A percentile compares a stretch with the other conserved stretches of the same genome.
phyloP scores from a whole-genome alignment of 92 coral and sea anemone species.

The Porites rus region DNA sequence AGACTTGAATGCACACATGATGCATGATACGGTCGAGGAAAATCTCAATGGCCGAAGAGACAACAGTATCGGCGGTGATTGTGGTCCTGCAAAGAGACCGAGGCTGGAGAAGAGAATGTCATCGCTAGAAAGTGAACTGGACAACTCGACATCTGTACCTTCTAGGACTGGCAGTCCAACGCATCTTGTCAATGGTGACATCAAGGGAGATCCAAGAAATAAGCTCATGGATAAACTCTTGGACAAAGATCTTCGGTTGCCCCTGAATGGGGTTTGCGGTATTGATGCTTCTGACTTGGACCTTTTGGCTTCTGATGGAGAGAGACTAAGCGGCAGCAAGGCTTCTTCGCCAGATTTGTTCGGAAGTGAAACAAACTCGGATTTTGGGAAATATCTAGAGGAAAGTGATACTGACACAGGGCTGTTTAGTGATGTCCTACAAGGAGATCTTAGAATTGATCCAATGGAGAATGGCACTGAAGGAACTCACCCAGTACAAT shows the following conservation, averaged over 20 bases:
- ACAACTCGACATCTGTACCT: constrained; percentile 61
- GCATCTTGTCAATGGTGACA: constrained; percentile 83
- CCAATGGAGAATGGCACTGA: constrained; percentile 67
- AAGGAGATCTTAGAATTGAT: constrained; percentile 89
- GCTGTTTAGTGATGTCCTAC: constrained; percentile 84
- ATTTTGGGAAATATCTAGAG: constrained; percentile 88
- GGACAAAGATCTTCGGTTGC: constrained; percentile 84
- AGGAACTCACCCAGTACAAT: constrained; percentile 37
- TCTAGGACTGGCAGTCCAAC: constrained; percentile 72
- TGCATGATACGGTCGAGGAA: constrained; percentile 9
- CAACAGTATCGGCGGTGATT: constrained; percentile 14
- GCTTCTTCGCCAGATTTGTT: constrained; percentile 88
- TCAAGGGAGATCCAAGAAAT: constrained; percentile 77
- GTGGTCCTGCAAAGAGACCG: constrained; percentile 63
- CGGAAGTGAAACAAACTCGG: constrained; percentile 88
- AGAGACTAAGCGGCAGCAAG: constrained; percentile 82
- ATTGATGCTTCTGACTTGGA: constrained; percentile 85
- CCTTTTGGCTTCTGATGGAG: constrained; percentile 83
- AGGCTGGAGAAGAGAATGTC: constrained; percentile 63
- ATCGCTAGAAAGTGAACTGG: constrained; percentile 57
- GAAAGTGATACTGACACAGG: constrained; percentile 88
- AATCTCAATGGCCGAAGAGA: constrained; percentile 34
- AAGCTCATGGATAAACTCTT: constrained; percentile 87
- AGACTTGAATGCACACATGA: constrained; percentile 18
- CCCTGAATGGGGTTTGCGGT: constrained; percentile 91